Conservation (phyloP, 2,113 vertebrate species). For the Zonotrichia leucophrys region DNA sequence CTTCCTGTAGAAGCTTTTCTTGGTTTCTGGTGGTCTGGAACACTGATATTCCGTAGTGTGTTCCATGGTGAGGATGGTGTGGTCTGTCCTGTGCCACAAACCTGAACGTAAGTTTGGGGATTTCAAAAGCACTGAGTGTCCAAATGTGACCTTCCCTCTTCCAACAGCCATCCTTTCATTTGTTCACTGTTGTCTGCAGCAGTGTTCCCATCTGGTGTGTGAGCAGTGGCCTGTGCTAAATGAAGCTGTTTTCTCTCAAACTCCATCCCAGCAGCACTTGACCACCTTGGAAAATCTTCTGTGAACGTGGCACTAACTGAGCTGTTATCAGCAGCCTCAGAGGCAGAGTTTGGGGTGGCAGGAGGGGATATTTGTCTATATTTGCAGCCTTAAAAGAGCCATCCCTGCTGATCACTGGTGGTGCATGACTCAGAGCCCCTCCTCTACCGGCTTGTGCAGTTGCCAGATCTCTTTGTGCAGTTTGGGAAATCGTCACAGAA, state of each 20-base stretch:
- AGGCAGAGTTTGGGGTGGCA: background rate
- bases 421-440: background rate
- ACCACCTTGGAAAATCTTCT: background rate
- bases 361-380: background rate
- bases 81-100: background rate
- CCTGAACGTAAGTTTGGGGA: background rate
- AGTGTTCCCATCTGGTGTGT: background rate
- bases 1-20: background rate
- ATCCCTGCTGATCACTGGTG: background rate
- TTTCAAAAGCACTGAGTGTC: background rate
- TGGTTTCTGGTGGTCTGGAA: background rate
- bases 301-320: background rate
- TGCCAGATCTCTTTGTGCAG: background rate
- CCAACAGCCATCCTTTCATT: background rate
- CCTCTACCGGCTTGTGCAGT: background rate
- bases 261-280: background rate
- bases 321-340: background rate
- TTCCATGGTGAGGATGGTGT: background rate
- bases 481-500: background rate
- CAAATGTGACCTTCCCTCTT: background rate
- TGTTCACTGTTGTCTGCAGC: background rate
- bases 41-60: rapidly evolving
- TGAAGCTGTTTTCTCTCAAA: background rate
- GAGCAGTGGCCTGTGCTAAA: background rate
- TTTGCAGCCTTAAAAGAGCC: background rate